A percentile compares a stretch with the other conserved stretches of the same genome.
Evolutionary conservation across 2,797 vertebrate species (phyloP).

Genomic region (Taeniopygia guttata): DNA sequence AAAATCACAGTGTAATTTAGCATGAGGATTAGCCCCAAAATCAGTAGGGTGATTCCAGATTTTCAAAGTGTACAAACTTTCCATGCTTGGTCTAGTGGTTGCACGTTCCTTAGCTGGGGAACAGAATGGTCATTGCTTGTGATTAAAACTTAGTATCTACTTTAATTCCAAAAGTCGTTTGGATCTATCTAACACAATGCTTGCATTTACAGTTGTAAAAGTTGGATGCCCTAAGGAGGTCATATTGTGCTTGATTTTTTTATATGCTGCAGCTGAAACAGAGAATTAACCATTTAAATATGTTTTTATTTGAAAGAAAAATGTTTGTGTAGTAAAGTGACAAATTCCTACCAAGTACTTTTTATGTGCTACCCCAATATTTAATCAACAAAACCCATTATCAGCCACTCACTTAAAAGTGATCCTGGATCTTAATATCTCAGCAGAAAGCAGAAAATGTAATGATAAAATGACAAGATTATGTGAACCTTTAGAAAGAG

Average conservation of each 20-base stretch:
- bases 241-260: not conserved
- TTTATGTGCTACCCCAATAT: not conserved
- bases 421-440: not conserved
- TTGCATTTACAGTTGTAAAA: not conserved
- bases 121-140: not conserved
- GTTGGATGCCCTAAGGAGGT: not conserved
- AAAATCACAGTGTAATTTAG: not conserved
- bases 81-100: not conserved
- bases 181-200: not conserved
- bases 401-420: not conserved
- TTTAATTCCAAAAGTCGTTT: not conserved
- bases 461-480: not conserved
- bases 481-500: not conserved
- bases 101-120: not conserved
- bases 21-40: not conserved
- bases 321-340: rapidly evolving
- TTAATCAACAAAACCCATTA: not conserved
- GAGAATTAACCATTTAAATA: not conserved
- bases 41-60: not conserved
- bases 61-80: not conserved
- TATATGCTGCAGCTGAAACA: not conserved
- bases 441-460: not conserved
- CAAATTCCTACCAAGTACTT: not conserved
- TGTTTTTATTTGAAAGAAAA: not conserved
- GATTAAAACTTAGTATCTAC: not conserved